Base-by-base conservation (phyloP, 1,140 invertebrate species). In the Papilio helenus region DNA sequence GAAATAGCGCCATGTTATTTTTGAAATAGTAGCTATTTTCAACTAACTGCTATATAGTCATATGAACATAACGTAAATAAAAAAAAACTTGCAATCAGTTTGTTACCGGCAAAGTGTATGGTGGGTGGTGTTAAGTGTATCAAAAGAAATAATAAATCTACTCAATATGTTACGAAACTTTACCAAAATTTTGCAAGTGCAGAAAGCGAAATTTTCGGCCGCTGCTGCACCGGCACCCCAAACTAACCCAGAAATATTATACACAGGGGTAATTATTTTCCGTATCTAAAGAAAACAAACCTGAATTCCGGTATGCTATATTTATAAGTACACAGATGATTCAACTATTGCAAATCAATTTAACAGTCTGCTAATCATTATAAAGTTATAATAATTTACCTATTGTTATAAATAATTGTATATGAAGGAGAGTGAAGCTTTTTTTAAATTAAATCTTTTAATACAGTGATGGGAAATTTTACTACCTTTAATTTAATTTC, bases 191-290 rank as follows among this genome's bases (percentile, higher is more conserved):
- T 79, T 88, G 14, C 89, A 87, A 61, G 72, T 89, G 44, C 90
- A 92, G 82, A 94, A 93, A 83, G 93, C 91, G 34, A 92, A 87
- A 82, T 95, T 92, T 87, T 94, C 95, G 0, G 92, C 95, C 4
- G 91, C 94, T 34, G 87, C 95, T n/a, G 84, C 95, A 29, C 95
- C 96, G 2, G 93, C 94, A 8, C 96, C 96, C 0, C 94, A 96
- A 76, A 90, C 83, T 1, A 95, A 95, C 65, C 96, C 96, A 5
- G 95, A 96, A 83, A 94, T 97, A 81, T 89, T 96, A 34, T 97
- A 97, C 84, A 95, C 95, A 12, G 96, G 96, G 73, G 96, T 97
- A 95, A 96, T 95, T 95, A 82, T 29, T 58, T 72, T 81, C 73
- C 23, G 9, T 58, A 20, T 8, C 61, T 29, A 23, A 1, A 34